Percentiles rank a stretch among this genome's conserved stretches.
Evolutionary conservation across 1,140 invertebrate genomes (phyloP).

Genomic region (Bombus fervidus): DNA sequence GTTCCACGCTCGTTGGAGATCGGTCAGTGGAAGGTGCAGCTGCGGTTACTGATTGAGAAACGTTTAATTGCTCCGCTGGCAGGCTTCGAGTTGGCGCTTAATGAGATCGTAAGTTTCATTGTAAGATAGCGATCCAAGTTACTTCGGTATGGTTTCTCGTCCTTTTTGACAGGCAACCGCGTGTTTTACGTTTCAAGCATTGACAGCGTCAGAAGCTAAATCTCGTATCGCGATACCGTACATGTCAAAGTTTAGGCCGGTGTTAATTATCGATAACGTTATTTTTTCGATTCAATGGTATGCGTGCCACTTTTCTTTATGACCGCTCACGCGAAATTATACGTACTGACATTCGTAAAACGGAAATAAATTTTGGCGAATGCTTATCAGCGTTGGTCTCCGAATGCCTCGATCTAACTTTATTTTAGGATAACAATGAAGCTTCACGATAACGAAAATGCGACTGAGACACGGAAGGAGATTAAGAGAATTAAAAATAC

Average conservation of each 20-base stretch:
- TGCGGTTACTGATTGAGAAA: slow-evolving; percentile 21
- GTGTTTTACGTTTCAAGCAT: not conserved
- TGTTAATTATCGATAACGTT: not conserved
- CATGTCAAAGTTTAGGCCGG: not conserved
- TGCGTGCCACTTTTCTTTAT: not conserved
- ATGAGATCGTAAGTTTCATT: slow-evolving; percentile 18
- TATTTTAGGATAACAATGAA: no score
- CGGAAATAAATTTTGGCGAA: no score
- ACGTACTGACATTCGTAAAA: no score
- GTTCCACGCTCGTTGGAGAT: not conserved
- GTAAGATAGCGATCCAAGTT: not conserved
- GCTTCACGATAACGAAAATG: no score
- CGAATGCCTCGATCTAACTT: no score
- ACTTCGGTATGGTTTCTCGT: not conserved
- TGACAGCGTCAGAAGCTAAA: not conserved
- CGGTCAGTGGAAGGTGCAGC: not conserved
- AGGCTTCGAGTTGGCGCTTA: slow-evolving; percentile 8
- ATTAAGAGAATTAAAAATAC: no score
- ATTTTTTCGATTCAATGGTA: not conserved
- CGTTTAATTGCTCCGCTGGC: slow-evolving; percentile 15
- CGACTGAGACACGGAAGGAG: no score
- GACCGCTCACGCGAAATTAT: no score
- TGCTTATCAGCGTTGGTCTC: no score
- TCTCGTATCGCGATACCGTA: not conserved
- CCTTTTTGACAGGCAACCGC: not conserved